These are phyloP conservation scores for Ptychobarbus kaznakovi DNA, from an alignment of 2,797 vertebrate genomes.

Conservation along the genomic window DNA sequence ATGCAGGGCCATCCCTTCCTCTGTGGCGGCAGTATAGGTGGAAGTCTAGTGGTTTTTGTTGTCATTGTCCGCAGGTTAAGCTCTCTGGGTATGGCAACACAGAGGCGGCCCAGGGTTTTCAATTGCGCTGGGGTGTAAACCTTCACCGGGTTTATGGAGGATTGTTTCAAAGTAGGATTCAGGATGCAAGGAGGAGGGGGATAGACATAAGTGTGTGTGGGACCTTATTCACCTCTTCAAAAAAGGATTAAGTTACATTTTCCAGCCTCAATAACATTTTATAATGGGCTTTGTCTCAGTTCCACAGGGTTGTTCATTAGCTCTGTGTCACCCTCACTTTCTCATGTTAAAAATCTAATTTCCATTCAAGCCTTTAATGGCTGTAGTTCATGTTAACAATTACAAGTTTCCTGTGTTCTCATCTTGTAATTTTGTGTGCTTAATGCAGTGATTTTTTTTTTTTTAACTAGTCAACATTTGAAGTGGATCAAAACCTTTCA, in stretches of 20 bases:
- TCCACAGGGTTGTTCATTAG: conserved; percentile 45
- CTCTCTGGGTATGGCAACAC: conserved; percentile 50
- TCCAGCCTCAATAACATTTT: conserved; percentile 51
- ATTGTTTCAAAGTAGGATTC: conserved; percentile 45
- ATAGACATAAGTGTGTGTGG: conserved; percentile 14
- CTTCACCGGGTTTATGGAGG: conserved; percentile 47
- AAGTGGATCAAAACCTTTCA: no score
- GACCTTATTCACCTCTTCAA: conserved; percentile 68
- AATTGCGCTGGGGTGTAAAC: conserved; percentile 55
- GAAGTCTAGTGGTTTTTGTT: conserved; percentile 73
- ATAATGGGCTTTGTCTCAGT: conserved; percentile 51
- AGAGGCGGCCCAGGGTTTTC: conserved; percentile 54
- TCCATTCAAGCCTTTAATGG: neutral
- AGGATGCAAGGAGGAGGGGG: conserved; percentile 28
- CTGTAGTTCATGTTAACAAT: neutral
- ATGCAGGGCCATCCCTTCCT: conserved; percentile 58
- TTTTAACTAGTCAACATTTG: no score
- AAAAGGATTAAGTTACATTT: conserved; percentile 55
- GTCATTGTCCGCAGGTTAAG: conserved; percentile 62
- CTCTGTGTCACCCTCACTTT: conserved; percentile 26
- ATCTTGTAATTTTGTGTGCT: neutral
- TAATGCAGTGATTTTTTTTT: neutral
- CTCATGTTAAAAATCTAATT: conserved; percentile 10
- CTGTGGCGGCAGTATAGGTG: conserved; percentile 62
- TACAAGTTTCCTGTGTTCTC: neutral